Evolutionary conservation across 1,140 invertebrate genomes (phyloP).

Genomic region (Piezodorus guildinii): DNA sequence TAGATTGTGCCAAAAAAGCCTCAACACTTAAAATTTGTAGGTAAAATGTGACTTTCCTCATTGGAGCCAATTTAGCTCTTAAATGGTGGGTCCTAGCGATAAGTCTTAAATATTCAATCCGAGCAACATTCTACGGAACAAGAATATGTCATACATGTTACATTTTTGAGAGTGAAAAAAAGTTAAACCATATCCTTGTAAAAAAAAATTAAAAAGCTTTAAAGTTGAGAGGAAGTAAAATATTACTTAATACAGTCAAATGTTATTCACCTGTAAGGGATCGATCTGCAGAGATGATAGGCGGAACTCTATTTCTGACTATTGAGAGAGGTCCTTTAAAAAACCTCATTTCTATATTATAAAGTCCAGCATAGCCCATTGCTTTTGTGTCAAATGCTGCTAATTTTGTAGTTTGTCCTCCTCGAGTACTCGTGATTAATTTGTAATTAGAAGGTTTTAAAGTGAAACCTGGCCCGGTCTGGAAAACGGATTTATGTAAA

Average conservation of each 20-base stretch:
- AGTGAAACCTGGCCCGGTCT: constrained; percentile 29
- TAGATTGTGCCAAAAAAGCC: too few relatives aligned
- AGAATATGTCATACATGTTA: too few relatives aligned
- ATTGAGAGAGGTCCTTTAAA: constrained; percentile 16
- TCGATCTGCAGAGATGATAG: not conserved
- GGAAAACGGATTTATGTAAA: constrained; percentile 1
- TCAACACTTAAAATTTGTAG: too few relatives aligned
- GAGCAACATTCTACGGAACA: too few relatives aligned
- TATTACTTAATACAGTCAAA: too few relatives aligned
- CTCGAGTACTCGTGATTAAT: constrained; percentile 46
- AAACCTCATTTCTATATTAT: constrained; percentile 55
- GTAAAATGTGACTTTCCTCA: too few relatives aligned
- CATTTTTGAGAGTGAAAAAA: too few relatives aligned
- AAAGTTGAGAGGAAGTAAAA: too few relatives aligned
- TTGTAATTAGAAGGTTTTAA: constrained; percentile 44
- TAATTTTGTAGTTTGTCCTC: constrained; percentile 49
- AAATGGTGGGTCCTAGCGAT: too few relatives aligned
- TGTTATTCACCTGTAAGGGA: constrained; percentile 20
- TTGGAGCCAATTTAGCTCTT: too few relatives aligned
- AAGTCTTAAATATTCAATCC: too few relatives aligned
- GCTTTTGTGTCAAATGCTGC: constrained; percentile 48
- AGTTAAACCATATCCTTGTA: constrained; percentile 43
- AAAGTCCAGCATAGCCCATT: constrained; percentile 32
- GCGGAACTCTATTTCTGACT: not conserved
- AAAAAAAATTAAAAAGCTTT: constrained; percentile 4